These are phyloP conservation scores for Leptobrachium leishanense DNA, from an alignment of 2,113 vertebrate genomes.

Conservation along the genomic window DNA sequence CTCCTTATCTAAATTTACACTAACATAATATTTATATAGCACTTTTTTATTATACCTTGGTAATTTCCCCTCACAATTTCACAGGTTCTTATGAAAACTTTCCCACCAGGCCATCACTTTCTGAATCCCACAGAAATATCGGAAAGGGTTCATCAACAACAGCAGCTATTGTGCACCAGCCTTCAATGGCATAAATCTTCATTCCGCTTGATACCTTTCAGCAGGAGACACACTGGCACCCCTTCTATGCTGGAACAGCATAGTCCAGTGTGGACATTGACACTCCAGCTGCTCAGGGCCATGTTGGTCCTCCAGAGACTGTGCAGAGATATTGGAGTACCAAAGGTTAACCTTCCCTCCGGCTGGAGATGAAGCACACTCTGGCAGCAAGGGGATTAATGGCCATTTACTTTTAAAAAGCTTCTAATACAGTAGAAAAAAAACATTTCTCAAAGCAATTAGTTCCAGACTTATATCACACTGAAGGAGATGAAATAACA, in stretches of 20 bases:
- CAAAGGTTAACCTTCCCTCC: too few species aligned
- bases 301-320: too few species aligned
- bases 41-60: too few species aligned
- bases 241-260: too few species aligned
- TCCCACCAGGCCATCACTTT: conserved; percentile 26
- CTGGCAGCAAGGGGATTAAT: not conserved
- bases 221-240: too few species aligned
- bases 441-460: conserved; percentile 11
- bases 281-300: too few species aligned
- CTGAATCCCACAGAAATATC: not conserved
- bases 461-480: conserved; percentile 16
- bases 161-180: conserved; percentile 5
- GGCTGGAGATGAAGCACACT: too few species aligned
- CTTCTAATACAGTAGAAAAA: not conserved
- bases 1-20: too few species aligned
- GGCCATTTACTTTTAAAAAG: conserved; percentile 20
- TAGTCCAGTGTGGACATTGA: too few species aligned
- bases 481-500: conserved; percentile 22
- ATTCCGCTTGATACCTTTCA: not conserved
- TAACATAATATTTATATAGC: too few species aligned
- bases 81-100: conserved; percentile 29
- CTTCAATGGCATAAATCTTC: not conserved
- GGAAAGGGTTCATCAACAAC: conserved; percentile 12
- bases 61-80: not conserved
- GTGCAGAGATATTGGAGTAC: too few species aligned